Base-by-base conservation (phyloP, 2,888 invertebrate genomes). In the Papilio elwesi region DNA sequence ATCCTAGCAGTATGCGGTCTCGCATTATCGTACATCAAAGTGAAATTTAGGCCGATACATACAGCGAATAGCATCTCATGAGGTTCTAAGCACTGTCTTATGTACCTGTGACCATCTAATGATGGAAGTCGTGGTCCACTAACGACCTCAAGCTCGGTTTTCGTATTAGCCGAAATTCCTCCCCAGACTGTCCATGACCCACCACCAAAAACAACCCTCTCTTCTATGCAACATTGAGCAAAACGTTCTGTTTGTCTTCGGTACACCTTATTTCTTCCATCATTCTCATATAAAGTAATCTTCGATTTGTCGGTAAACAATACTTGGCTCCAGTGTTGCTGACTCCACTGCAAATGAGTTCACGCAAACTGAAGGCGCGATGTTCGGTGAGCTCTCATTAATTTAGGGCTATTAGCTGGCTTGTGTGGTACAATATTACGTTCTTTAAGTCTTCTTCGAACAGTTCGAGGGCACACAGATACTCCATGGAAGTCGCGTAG, bases 1-100 rank as follows among this genome's bases (percentile, higher is more conserved):
- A 65, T 38, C 15, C 55, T 16, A 7, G 71, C 53, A 53, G 70
- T 73, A 63, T 73, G 75, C 48, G 52, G 38, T 15, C 75, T 63
- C 51, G 70, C 74, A 59, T 70, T 74, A 51, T 73, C 75, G 36
- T 72, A 72, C 68, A 75, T 74, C 15, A 75, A 63, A 8, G 69
- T 49, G 59, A 76, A 73, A 16, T 71, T 62, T 52, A 73, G 59
- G 9, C 74, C 71, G 36, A 73, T 66, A 71, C 66, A 70, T 11
- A 67, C 68, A 52, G 49, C 52, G 69, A 72, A 10, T 75, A 74
- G n/a, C 74, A 76, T 47, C 2, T 70, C 70, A 59, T 64, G 73
- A 47, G 43, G 43, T 38, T 43, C 47, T 49, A 49, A 73, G 77
- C 62, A 43, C 65, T 74, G 16, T 74, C 68, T 53, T 1, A 73